Conservation (phyloP, 2,888 invertebrate species). For the Caenorhabditis plicata region DNA sequence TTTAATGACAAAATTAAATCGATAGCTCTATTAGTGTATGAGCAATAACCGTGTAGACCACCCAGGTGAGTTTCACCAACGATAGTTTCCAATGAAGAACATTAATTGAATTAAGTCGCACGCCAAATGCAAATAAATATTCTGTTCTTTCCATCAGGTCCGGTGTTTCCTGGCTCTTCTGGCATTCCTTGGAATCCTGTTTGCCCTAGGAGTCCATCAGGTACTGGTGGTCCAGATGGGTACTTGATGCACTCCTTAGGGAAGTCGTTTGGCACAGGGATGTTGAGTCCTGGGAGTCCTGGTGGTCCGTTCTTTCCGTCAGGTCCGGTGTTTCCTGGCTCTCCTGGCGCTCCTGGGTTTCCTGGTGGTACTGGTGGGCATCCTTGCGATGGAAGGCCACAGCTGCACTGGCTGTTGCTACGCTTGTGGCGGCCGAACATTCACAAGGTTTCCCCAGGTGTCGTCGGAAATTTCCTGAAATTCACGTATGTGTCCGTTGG, state of each 20-base stretch:
- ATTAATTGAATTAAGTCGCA: too few species aligned
- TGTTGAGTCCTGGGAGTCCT: slow-evolving; percentile 49
- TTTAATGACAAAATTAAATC: too few species aligned
- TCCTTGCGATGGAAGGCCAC: slow-evolving; percentile 48
- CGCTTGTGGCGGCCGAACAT: slow-evolving; percentile 51
- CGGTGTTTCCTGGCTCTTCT: slow-evolving; percentile 41
- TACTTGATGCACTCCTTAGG: slow-evolving; percentile 53
- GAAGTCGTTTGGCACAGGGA: slow-evolving; percentile 40
- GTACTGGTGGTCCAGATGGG: slow-evolving; percentile 49
- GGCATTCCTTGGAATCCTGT: slow-evolving; percentile 50
- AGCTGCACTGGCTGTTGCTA: slow-evolving; percentile 43
- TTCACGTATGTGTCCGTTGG: too few species aligned
- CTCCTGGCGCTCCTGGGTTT: slow-evolving; percentile 51
- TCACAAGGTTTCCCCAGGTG: slow-evolving; percentile 46
- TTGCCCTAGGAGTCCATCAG: slow-evolving; percentile 36
- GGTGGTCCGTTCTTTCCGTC: slow-evolving; percentile 53
- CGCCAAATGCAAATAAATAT: too few species aligned
- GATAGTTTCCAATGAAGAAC: too few species aligned
- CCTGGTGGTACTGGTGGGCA: slow-evolving; percentile 54
- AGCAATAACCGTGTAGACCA: too few species aligned
- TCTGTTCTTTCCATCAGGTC: slow-evolving; percentile 44
- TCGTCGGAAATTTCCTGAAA: slow-evolving; percentile 48
- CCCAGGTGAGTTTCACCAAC: too few species aligned
- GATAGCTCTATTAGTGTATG: too few species aligned
- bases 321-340: slow-evolving; percentile 49